Percentiles rank a stretch among this genome's conserved stretches.
These are phyloP conservation scores for Sceloporus undulatus DNA, from an alignment of 2,113 vertebrate species.

Conservation along the genomic window DNA sequence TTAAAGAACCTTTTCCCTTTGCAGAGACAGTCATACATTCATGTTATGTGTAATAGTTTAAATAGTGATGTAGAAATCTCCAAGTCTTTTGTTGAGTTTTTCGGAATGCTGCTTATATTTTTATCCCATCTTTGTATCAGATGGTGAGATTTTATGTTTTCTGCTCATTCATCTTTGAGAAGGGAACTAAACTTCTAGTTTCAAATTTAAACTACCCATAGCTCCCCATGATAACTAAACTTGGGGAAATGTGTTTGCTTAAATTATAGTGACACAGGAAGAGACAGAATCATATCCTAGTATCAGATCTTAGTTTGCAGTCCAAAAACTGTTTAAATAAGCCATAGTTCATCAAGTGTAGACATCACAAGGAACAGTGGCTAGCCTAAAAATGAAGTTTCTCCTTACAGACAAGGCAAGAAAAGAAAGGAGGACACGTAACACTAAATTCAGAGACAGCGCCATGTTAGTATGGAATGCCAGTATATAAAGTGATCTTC, in stretches of 20 bases:
- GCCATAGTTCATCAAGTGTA: background rate
- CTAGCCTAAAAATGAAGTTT: background rate
- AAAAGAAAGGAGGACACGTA: background rate
- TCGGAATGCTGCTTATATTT: too few relatives aligned
- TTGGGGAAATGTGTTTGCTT: background rate
- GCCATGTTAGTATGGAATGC: too few relatives aligned
- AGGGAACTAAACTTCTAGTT: background rate
- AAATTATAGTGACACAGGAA: background rate
- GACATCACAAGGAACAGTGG: background rate
- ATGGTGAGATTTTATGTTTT: too few relatives aligned
- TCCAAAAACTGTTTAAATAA: background rate
- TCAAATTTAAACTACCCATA: background rate
- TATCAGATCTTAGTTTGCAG: background rate
- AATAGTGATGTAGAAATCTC: too few relatives aligned
- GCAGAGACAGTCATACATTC: too few relatives aligned
- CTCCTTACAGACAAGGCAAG: background rate
- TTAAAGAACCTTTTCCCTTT: too few relatives aligned
- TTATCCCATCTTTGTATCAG: too few relatives aligned
- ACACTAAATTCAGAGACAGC: too few relatives aligned
- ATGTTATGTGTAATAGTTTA: too few relatives aligned
- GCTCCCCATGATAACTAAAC: background rate
- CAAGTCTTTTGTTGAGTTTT: too few relatives aligned
- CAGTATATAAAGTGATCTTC: too few relatives aligned
- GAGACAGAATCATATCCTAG: background rate
- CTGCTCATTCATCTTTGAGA: background rate